Conservation (phyloP, 2,113 vertebrate genomes). For the Azemiops feae region DNA sequence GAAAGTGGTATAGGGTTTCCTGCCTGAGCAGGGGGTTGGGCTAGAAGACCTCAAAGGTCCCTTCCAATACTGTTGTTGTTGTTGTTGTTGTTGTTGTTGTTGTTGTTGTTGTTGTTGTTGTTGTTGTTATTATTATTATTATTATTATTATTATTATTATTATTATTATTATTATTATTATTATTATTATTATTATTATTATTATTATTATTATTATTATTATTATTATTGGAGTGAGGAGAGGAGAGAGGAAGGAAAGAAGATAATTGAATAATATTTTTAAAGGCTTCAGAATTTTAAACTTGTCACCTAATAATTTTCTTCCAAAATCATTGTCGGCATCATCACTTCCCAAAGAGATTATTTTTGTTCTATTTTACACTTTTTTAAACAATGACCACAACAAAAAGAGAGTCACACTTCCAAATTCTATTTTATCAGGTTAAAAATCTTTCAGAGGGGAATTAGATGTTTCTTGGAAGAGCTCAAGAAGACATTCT, state of each 20-base stretch:
- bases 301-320: neutral
- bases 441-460: neutral
- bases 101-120: too few species aligned
- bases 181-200: too few species aligned
- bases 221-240: too few species aligned
- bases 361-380: neutral
- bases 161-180: too few species aligned
- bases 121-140: too few species aligned
- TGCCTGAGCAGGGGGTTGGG: too few species aligned
- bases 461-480: neutral
- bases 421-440: neutral
- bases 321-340: neutral
- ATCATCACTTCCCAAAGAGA: neutral
- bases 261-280: neutral
- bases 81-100: too few species aligned
- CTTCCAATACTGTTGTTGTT: too few species aligned
- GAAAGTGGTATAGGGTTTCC: neutral
- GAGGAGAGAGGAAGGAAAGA: neutral
- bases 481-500: conserved; percentile 6
- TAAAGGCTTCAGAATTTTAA: neutral
- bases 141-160: too few species aligned
- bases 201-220: too few species aligned
- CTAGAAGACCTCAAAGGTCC: too few species aligned
- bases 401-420: neutral
- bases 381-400: neutral